These are phyloP conservation scores for Clarias batrachus DNA, from an alignment of 2,113 vertebrate species.

Conservation along the genomic window DNA sequence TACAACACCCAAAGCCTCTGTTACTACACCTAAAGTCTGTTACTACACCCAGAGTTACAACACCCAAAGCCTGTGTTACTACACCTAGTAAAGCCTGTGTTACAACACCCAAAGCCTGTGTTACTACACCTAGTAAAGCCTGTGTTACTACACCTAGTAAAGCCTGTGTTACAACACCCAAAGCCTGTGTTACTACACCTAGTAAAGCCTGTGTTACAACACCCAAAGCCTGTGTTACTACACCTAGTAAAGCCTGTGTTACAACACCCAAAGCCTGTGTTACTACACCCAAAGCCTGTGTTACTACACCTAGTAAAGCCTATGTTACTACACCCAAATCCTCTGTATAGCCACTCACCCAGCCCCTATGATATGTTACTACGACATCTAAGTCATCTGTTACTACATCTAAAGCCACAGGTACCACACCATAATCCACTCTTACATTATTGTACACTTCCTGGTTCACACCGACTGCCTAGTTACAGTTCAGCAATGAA, in stretches of 20 bases:
- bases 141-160: neutral
- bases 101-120: neutral
- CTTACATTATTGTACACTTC: neutral
- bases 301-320: neutral
- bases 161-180: neutral
- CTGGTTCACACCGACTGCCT: neutral
- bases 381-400: neutral
- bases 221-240: neutral
- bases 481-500: constrained; percentile 4
- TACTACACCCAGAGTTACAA: neutral
- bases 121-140: neutral
- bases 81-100: neutral
- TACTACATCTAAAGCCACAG: neutral
- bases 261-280: neutral
- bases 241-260: neutral
- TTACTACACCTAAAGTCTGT: neutral
- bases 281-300: neutral
- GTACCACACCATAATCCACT: neutral
- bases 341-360: neutral
- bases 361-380: neutral
- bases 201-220: neutral
- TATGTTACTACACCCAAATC: neutral
- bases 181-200: neutral
- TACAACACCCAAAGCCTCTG: neutral
- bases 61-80: neutral